Percentiles rank a stretch among this genome's conserved stretches.
Conservation (phyloP, 1,140 invertebrate genomes). For the Drosophila pseudoobscura region DNA sequence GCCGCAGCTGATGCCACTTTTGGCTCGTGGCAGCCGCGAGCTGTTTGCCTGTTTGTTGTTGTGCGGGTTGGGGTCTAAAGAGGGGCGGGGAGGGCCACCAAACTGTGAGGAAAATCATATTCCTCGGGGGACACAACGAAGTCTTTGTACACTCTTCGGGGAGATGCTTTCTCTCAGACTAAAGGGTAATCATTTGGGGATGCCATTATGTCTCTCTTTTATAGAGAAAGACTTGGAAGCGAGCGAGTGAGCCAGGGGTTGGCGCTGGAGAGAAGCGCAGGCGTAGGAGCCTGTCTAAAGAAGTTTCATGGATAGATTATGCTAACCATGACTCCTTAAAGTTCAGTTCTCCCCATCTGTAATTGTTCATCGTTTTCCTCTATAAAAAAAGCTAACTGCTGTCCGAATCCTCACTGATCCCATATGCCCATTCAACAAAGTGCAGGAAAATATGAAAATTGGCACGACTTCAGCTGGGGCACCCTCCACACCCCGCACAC, state of each 20-base stretch:
- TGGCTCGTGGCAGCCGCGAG: conserved; percentile 74
- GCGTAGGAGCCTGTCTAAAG: too few species aligned
- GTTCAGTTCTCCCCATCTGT: too few species aligned
- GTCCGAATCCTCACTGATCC: neutral
- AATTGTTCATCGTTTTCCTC: too few species aligned
- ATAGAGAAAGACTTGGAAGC: too few species aligned
- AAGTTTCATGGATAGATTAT: too few species aligned
- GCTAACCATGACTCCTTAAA: too few species aligned
- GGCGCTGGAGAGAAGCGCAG: too few species aligned
- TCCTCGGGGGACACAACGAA: conserved; percentile 4
- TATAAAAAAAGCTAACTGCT: too few species aligned
- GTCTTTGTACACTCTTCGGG: conserved; percentile 32
- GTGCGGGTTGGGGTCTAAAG: conserved; percentile 54
- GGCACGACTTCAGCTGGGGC: conserved; percentile 57
- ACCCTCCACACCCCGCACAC: neutral
- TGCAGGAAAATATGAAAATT: conserved; percentile 59
- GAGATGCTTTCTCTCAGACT: conserved; percentile 16
- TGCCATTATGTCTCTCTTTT: too few species aligned
- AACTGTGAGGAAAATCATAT: conserved; percentile 24
- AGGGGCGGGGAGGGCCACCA: conserved; percentile 30
- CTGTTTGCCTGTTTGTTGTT: conserved; percentile 63
- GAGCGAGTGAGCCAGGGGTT: too few species aligned
- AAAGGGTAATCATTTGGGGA: conserved; percentile 2
- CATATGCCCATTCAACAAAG: conserved; percentile 18
- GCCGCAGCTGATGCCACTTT: conserved; percentile 79